A percentile compares a stretch with the other conserved stretches of the same genome.
Conservation (phyloP, 2,888 invertebrate species). For the Brassicogethes aeneus region DNA sequence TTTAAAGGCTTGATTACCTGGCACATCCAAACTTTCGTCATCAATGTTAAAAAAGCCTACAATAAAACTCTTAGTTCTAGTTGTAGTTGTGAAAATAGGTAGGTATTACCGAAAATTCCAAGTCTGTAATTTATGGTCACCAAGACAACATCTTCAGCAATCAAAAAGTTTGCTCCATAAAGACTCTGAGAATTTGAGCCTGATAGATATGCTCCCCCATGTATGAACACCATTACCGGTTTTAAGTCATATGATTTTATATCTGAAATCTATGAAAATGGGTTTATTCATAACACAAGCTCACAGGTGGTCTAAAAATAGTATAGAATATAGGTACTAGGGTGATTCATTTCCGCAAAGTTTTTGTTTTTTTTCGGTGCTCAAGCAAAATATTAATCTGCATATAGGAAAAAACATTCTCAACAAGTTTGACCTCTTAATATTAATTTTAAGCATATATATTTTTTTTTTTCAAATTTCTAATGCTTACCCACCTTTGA, state of each 20-base stretch:
- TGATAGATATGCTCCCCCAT: conserved; percentile 43
- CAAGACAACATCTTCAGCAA: conserved; percentile 42
- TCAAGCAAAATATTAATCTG: too few relatives aligned
- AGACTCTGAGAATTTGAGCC: conserved; percentile 36
- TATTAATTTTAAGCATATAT: too few relatives aligned
- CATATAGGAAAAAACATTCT: too few relatives aligned
- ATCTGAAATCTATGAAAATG: too few relatives aligned
- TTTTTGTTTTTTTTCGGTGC: too few relatives aligned
- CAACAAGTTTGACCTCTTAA: too few relatives aligned
- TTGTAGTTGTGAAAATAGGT: background rate
- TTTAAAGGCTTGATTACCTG: conserved; percentile 47
- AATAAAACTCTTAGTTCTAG: conserved; percentile 10
- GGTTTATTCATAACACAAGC: too few relatives aligned
- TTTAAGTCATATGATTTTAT: background rate
- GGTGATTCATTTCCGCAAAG: too few relatives aligned
- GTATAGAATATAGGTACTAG: too few relatives aligned
- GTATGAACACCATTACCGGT: conserved; percentile 44
- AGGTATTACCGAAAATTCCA: conserved; percentile 24
- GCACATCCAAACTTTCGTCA: conserved; percentile 40
- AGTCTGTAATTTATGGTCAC: conserved; percentile 43
- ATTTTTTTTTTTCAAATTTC: too few relatives aligned
- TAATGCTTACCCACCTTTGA: too few relatives aligned
- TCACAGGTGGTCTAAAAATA: too few relatives aligned
- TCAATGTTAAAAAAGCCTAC: conserved; percentile 43
- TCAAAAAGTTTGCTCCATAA: conserved; percentile 41